A percentile compares a stretch with the other conserved stretches of the same genome.
phyloP scores from a whole-genome alignment of 2,888 invertebrate genomes.

The Cryptosula pallasiana region DNA sequence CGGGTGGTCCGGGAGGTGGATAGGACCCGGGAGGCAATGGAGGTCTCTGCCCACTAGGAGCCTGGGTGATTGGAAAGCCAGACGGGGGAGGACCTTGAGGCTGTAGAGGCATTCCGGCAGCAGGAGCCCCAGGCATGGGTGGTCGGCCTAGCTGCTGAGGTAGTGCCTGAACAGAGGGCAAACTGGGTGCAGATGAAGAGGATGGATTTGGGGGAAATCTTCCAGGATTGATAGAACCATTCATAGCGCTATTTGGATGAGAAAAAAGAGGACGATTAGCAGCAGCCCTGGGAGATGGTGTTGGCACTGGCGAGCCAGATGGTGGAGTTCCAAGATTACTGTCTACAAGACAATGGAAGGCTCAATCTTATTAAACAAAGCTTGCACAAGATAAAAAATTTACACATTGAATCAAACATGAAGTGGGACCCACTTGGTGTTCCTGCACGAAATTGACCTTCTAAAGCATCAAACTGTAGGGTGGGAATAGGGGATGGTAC shows the following conservation, averaged over 20 bases:
- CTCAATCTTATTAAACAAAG: neutral
- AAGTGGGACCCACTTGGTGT: constrained; percentile 24
- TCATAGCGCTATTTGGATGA: neutral
- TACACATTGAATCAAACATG: neutral
- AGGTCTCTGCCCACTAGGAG: neutral
- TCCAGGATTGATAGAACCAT: neutral
- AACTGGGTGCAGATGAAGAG: neutral
- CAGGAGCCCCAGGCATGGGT: neutral
- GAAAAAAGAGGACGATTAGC: neutral
- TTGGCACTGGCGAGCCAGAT: constrained; percentile 2
- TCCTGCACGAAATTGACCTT: constrained; percentile 44
- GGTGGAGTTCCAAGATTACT: constrained; percentile 9
- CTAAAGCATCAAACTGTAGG: constrained; percentile 54
- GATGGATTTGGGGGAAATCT: neutral
- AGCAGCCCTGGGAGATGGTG: constrained; percentile 1
- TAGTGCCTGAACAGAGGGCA: neutral
- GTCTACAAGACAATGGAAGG: neutral
- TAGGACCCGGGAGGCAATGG: neutral
- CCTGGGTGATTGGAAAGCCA: neutral
- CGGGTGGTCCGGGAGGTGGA: neutral
- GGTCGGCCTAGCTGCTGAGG: neutral
- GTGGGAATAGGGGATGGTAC: constrained; percentile 56
- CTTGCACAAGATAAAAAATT: neutral
- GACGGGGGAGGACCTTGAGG: neutral
- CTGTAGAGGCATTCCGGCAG: neutral